A percentile compares a stretch with the other conserved stretches of the same genome.
Evolutionary conservation across 30 jellyfish, hydroid and myxozoan species (phyloP).

Genomic region (Mastigias papua): DNA sequence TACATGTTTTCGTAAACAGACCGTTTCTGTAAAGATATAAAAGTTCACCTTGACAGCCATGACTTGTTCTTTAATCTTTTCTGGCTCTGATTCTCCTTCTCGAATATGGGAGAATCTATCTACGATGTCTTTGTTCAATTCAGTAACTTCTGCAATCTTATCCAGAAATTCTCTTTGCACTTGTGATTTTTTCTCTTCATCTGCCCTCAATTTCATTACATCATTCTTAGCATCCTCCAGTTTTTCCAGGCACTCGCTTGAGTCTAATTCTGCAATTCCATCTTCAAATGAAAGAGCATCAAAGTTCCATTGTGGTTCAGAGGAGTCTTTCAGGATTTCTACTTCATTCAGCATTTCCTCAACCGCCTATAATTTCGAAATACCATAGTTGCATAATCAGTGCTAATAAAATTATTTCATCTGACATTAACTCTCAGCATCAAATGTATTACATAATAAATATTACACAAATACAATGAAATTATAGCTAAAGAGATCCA

Average conservation of each 20-base stretch:
- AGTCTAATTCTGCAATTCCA: conserved; percentile 39
- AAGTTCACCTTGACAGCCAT: conserved; percentile 74
- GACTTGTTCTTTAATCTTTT: conserved; percentile 79
- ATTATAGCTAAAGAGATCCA: too few relatives aligned
- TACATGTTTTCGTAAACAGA: too few relatives aligned
- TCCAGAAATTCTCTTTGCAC: conserved; percentile 73
- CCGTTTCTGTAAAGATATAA: too few relatives aligned
- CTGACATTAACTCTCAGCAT: too few relatives aligned
- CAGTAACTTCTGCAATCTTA: conserved; percentile 63
- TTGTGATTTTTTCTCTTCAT: conserved; percentile 74
- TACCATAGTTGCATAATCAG: neutral
- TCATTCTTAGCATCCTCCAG: conserved; percentile 74
- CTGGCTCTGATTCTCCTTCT: conserved; percentile 68
- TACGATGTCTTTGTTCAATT: conserved; percentile 50
- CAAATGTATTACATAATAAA: too few relatives aligned
- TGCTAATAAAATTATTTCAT: too few relatives aligned
- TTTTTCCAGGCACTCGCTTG: conserved; percentile 55
- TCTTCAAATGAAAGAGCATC: conserved; percentile 22
- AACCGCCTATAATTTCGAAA: conserved; percentile 5
- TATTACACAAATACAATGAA: too few relatives aligned
- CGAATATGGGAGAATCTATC: conserved; percentile 67
- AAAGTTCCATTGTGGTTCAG: conserved; percentile 7
- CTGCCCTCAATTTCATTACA: conserved; percentile 40
- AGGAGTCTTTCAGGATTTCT: neutral
- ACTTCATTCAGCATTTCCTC: conserved; percentile 37